A percentile compares a stretch with the other conserved stretches of the same genome.
phyloP scores from a whole-genome alignment of 2,888 invertebrate species.

The Tetragonula carbonaria region DNA sequence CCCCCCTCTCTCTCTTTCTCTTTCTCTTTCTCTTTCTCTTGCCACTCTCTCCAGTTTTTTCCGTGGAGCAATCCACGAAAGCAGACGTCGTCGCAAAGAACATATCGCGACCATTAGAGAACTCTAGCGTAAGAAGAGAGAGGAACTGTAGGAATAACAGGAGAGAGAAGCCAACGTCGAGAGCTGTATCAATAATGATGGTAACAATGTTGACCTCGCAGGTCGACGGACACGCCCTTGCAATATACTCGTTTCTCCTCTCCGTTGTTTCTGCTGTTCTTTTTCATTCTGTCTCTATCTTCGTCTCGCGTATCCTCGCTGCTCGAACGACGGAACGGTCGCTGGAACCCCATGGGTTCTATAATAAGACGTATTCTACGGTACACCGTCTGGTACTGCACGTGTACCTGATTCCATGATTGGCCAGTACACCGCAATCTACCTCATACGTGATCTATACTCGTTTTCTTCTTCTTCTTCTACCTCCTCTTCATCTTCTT shows the following conservation, averaged over 20 bases:
- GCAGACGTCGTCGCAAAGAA: neutral
- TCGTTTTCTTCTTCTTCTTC: constrained; percentile 55
- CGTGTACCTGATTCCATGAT: constrained; percentile 78
- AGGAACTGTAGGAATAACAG: neutral
- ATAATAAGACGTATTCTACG: constrained; percentile 74
- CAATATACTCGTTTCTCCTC: constrained; percentile 68
- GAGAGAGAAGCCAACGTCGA: constrained; percentile 30
- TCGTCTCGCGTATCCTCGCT: constrained; percentile 37
- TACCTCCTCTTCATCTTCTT: constrained; percentile 33
- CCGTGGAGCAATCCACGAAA: neutral
- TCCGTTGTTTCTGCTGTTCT: constrained; percentile 22
- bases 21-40: no score
- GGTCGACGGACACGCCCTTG: constrained; percentile 77
- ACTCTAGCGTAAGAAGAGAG: constrained; percentile 16
- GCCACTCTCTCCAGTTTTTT: neutral
- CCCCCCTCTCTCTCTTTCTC: no score
- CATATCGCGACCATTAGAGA: constrained; percentile 18
- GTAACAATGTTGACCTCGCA: constrained; percentile 79
- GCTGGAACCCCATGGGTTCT: constrained; percentile 63
- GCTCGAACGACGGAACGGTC: constrained; percentile 42
- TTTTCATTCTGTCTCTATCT: constrained; percentile 39
- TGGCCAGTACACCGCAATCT: constrained; percentile 77
- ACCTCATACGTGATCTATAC: constrained; percentile 79
- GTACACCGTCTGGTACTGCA: constrained; percentile 67
- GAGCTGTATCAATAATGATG: constrained; percentile 76